Evolutionary conservation across 2,888 invertebrate genomes (phyloP).

Genomic region (Amphipyra berbera): DNA sequence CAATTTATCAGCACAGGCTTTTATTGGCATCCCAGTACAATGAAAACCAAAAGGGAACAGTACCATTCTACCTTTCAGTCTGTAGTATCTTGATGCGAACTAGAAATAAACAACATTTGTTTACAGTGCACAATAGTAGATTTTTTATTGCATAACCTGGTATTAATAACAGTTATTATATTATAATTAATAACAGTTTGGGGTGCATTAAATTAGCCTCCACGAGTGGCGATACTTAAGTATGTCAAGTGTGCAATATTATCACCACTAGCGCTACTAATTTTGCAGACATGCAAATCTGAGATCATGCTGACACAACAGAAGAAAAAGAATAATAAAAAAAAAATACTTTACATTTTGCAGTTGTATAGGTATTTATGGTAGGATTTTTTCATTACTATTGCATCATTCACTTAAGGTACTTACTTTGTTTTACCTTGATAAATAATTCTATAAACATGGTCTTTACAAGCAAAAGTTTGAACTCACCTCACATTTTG

Average conservation of each 20-base stretch:
- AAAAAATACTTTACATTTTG: too few relatives aligned
- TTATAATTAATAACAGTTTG: too few relatives aligned
- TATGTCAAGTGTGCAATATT: too few relatives aligned
- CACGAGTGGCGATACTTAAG: too few relatives aligned
- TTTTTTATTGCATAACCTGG: not conserved
- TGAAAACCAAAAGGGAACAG: slow-evolving; percentile 99
- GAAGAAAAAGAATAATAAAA: too few relatives aligned
- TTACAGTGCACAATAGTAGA: not conserved
- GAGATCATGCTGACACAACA: too few relatives aligned
- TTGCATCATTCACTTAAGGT: slow-evolving; percentile 29
- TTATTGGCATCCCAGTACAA: slow-evolving; percentile 99
- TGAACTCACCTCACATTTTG: slow-evolving; percentile 96
- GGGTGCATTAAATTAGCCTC: too few relatives aligned
- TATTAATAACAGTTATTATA: too few relatives aligned
- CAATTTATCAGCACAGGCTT: slow-evolving; percentile 99
- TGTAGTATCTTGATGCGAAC: slow-evolving; percentile 97
- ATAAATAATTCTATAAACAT: slow-evolving; percentile 14
- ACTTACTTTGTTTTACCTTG: not conserved
- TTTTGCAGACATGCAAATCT: too few relatives aligned
- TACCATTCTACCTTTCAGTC: slow-evolving; percentile 97
- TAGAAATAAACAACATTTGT: slow-evolving; percentile 67
- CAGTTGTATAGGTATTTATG: too few relatives aligned
- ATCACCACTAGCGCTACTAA: too few relatives aligned
- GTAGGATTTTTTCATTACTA: not conserved
- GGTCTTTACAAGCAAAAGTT: too few relatives aligned